These are phyloP conservation scores for Noturus placidus DNA, from an alignment of 2,113 vertebrate genomes.

Conservation along the genomic window DNA sequence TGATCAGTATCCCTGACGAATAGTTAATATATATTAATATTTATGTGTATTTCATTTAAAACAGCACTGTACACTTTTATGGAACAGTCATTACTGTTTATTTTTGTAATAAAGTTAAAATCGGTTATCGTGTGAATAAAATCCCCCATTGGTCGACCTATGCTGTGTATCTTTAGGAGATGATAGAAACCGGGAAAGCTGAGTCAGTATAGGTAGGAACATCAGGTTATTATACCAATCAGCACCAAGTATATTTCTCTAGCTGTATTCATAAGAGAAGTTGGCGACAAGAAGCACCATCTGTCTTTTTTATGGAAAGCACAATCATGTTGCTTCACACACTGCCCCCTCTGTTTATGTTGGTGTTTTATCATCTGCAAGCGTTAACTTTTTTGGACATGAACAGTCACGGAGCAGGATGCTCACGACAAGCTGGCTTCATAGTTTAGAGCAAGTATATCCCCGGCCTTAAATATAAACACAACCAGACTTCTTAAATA, in stretches of 20 bases:
- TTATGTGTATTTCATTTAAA: too few species aligned
- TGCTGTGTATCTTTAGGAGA: background rate
- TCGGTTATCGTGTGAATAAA: too few species aligned
- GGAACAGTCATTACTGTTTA: too few species aligned
- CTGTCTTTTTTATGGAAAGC: background rate
- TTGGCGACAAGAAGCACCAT: background rate
- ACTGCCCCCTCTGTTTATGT: constrained; percentile 4
- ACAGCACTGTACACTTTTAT: too few species aligned
- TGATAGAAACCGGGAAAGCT: background rate
- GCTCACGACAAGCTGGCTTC: background rate
- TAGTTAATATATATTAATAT: too few species aligned
- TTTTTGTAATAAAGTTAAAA: too few species aligned
- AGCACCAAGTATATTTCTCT: background rate
- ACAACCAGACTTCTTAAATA: background rate
- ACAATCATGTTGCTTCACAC: background rate
- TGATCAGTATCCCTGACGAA: too few species aligned
- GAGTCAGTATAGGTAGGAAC: background rate
- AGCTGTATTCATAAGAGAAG: background rate
- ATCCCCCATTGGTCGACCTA: too few species aligned
- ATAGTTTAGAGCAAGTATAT: background rate
- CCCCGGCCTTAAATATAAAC: background rate
- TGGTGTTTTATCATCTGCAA: background rate
- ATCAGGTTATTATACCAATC: background rate
- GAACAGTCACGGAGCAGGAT: background rate
- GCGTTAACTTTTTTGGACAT: background rate